These are phyloP conservation scores for Phyllotreta striolata DNA, from an alignment of 2,888 invertebrate species.

Conservation along the genomic window DNA sequence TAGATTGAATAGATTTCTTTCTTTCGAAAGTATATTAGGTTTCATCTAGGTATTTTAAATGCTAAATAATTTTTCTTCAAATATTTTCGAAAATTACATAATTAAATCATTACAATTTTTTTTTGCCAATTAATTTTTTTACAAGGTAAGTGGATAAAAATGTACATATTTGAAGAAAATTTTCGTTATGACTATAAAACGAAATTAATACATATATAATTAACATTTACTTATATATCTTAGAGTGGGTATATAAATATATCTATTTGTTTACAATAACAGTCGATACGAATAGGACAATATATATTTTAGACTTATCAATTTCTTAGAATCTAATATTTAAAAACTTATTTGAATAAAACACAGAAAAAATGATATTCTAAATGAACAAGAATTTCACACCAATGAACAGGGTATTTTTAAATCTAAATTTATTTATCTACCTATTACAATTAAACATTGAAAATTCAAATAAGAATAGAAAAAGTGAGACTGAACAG, in stretches of 20 bases:
- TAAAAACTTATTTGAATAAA: conserved; percentile 3
- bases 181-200: too few relatives aligned
- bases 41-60: too few relatives aligned
- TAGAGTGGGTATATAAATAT: conserved; percentile 32
- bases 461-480: too few relatives aligned
- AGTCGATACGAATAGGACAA: conserved; percentile 29
- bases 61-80: too few relatives aligned
- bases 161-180: background rate
- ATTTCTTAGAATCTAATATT: conserved; percentile 2
- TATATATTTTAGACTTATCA: conserved; percentile 12
- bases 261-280: conserved; percentile 29
- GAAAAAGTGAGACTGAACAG: too few relatives aligned
- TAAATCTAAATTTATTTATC: too few relatives aligned
- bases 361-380: background rate
- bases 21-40: too few relatives aligned
- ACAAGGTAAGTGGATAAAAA: conserved; percentile 4
- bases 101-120: too few relatives aligned
- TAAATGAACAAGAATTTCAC: background rate
- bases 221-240: conserved; percentile 26
- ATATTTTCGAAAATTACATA: too few relatives aligned
- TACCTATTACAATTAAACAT: too few relatives aligned
- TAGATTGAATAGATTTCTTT: too few relatives aligned
- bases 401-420: too few relatives aligned
- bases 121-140: background rate
- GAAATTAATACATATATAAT: conserved; percentile 5